phyloP scores from a whole-genome alignment of 2,113 vertebrate genomes.

The Thalassoma bifasciatum region DNA sequence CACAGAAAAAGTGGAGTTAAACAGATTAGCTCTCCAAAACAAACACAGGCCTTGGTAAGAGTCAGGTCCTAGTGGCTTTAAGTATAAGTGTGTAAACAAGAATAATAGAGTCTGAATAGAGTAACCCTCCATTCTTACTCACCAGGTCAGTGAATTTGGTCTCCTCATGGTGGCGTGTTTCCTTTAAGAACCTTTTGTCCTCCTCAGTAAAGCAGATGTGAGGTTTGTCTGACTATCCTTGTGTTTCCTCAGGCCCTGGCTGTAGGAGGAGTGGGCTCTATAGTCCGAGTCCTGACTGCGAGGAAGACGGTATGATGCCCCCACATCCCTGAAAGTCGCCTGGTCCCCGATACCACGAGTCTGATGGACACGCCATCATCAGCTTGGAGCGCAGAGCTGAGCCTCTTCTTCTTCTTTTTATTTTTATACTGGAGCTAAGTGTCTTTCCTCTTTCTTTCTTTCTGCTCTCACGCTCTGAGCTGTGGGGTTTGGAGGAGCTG shows the following conservation, averaged over 20 bases:
- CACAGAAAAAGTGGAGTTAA: too few species aligned
- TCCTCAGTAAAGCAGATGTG: too few species aligned
- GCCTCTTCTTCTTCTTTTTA: background rate
- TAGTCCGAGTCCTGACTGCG: conserved; percentile 94
- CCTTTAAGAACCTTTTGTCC: too few species aligned
- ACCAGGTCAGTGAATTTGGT: too few species aligned
- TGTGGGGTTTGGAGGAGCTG: conserved; percentile 11
- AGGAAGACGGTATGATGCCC: conserved; percentile 89
- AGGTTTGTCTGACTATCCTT: background rate
- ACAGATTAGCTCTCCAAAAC: too few species aligned
- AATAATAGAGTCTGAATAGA: too few species aligned
- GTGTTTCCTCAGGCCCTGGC: conserved; percentile 87
- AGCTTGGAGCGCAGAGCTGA: background rate
- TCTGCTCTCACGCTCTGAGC: conserved; percentile 2
- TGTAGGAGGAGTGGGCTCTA: conserved; percentile 93
- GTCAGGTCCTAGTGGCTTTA: too few species aligned
- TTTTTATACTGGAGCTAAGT: conserved; percentile 30
- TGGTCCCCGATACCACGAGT: background rate
- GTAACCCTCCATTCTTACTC: too few species aligned
- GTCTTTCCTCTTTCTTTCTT: conserved; percentile 2
- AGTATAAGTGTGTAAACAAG: too few species aligned
- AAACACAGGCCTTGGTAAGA: too few species aligned
- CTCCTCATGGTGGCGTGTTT: too few species aligned
- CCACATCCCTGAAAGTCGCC: background rate
- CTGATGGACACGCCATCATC: background rate